Base-by-base conservation (phyloP, 2,113 vertebrate genomes). In the Lynx canadensis region DNA sequence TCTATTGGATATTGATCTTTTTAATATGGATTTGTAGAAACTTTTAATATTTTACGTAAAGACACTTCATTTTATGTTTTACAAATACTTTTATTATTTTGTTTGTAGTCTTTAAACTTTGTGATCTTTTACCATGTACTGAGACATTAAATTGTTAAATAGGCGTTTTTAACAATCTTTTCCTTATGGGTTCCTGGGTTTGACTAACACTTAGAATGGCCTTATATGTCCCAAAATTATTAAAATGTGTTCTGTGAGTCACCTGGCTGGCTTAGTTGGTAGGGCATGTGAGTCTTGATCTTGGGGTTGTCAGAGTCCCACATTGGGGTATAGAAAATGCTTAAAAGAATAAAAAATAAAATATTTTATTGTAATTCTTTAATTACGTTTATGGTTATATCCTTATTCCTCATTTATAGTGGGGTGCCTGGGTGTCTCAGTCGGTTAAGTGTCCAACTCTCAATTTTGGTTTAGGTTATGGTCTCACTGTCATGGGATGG, bases 391-490 rank as follows among this genome's bases (percentile, higher is more conserved):
- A 57, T 84, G 48, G 8, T 38, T 76, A 76, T 81, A 81, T 36
- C 68, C 66, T 91, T 80, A 86, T 45, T 74, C 14, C 74, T 66
- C 55, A 82, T 82, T 94, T 94, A 94, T 73, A 71, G 13, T 73
- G 55, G 18, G 55, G 18, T 18, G 5, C 16, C 55, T 57, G 18
- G 55, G 18, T 57, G 16, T 15, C 55, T 57, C 55, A 57, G 55
- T 57, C 14, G 18, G 55, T 57, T 19, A 18, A 19, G 16, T 57
- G 55, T 57, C 55, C 18, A 19, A 57, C 16, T 57, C 18, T 57
- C 19, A 14, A 57, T 50, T 57, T 57, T 57, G 55, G 55, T 57
- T 57, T 18, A 57, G 18, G 55, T 57, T 18, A 19, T 57, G 18
- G 18, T 57, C 18, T 57, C 55, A 57, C 18, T 1, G 55, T 19